Percentiles rank a stretch among this genome's conserved stretches.
These are phyloP conservation scores for Arizona elegans DNA, from an alignment of 2,113 vertebrate genomes.

Conservation along the genomic window DNA sequence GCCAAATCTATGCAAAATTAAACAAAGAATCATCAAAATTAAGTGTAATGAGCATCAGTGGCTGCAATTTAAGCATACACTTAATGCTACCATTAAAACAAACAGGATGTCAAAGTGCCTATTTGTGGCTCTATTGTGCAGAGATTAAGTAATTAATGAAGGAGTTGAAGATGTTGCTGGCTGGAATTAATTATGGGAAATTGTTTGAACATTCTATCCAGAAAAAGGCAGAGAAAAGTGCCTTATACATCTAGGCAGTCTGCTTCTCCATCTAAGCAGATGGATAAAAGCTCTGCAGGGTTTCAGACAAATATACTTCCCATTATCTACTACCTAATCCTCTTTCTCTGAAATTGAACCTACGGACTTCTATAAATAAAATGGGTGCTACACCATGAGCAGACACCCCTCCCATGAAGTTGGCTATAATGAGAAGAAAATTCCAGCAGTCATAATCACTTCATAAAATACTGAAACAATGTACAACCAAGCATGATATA, in stretches of 20 bases:
- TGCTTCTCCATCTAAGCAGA: not conserved
- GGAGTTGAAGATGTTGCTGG: slow-evolving; percentile 23
- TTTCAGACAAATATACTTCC: not conserved
- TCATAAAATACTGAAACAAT: slow-evolving; percentile 51
- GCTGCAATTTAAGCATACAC: not conserved
- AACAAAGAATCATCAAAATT: not conserved
- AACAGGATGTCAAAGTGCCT: not conserved
- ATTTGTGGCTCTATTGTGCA: not conserved
- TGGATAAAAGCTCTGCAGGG: not conserved
- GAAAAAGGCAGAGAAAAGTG: not conserved
- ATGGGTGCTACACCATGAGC: not conserved
- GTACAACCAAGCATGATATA: slow-evolving; percentile 55
- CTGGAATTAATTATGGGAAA: slow-evolving; percentile 47
- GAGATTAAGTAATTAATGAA: not conserved
- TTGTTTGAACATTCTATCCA: slow-evolving; percentile 9
- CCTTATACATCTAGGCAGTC: not conserved
- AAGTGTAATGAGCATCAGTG: not conserved
- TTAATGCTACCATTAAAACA: not conserved
- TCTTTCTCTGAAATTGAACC: not conserved
- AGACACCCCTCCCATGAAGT: slow-evolving; percentile 47
- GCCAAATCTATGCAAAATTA: not conserved
- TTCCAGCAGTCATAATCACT: slow-evolving; percentile 56
- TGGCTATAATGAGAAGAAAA: slow-evolving; percentile 33
- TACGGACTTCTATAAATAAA: not conserved
- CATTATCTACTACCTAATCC: not conserved